phyloP scores from a whole-genome alignment of 2,888 invertebrate species.

The Xestia sexstrigata region DNA sequence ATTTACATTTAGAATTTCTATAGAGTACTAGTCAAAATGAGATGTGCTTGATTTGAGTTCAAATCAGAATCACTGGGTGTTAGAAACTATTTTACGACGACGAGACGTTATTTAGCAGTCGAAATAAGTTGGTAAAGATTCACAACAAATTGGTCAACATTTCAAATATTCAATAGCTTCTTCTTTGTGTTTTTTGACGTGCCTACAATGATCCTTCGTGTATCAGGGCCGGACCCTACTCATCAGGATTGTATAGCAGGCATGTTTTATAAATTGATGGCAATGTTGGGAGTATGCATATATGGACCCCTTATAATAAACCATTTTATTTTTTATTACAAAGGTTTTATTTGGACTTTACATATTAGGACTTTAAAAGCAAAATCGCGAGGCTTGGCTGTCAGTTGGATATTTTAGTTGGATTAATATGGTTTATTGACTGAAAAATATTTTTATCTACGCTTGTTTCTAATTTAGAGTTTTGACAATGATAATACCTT shows the following conservation, averaged over 20 bases:
- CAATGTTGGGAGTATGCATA: not conserved
- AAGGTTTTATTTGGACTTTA: conserved; percentile 9
- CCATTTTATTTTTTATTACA: conserved; percentile 28
- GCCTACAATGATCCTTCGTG: conserved; percentile 24
- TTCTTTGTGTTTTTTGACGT: not conserved
- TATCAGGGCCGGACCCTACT: conserved; percentile 24
- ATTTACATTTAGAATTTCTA: not conserved
- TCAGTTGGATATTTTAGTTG: not conserved
- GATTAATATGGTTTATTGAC: not conserved
- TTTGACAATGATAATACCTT: not conserved
- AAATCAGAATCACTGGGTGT: not conserved
- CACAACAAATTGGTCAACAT: conserved; percentile 1
- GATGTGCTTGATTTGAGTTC: not conserved
- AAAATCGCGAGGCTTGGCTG: not conserved
- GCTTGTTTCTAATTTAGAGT: not conserved
- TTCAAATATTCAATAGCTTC: conserved; percentile 41
- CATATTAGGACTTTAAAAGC: conserved; percentile 4
- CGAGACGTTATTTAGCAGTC: not conserved
- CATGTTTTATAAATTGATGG: conserved; percentile 33
- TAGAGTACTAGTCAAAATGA: not conserved
- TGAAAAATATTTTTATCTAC: not conserved
- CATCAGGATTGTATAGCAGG: conserved; percentile 24
- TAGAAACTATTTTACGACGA: not conserved
- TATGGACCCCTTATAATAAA: conserved; percentile 34
- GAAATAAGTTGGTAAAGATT: not conserved